Conservation (phyloP, 2,888 invertebrate genomes). For the Heteropelma amictum region DNA sequence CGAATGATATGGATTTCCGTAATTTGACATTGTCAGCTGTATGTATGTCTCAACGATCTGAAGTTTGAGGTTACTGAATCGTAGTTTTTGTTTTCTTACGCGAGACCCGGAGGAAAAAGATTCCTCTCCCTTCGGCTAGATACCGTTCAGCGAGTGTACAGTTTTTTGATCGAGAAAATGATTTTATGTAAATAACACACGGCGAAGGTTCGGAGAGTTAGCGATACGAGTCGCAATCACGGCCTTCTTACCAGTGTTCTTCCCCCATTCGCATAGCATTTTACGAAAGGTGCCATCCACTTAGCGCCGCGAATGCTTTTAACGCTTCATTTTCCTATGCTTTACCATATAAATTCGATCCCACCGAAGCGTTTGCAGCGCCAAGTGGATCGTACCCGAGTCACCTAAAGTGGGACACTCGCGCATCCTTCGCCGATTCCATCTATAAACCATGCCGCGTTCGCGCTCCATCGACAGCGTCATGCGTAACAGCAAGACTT, state of each 20-base stretch:
- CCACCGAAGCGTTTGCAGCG: too few species aligned
- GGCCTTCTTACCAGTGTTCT: slow-evolving; percentile 66
- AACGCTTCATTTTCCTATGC: too few species aligned
- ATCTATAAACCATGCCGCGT: slow-evolving; percentile 70
- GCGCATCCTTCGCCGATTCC: slow-evolving; percentile 75
- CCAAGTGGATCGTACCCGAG: too few species aligned
- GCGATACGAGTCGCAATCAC: slow-evolving; percentile 24
- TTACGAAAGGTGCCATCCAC: too few species aligned
- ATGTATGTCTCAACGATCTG: neutral
- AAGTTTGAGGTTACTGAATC: neutral
- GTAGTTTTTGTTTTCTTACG: neutral
- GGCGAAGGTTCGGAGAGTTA: slow-evolving; percentile 4
- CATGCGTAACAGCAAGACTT: neutral
- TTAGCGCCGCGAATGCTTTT: too few species aligned
- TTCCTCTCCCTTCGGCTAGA: slow-evolving; percentile 55
- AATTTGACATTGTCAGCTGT: neutral
- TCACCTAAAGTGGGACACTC: slow-evolving; percentile 73
- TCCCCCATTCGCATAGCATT: slow-evolving; percentile 69
- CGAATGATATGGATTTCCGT: too few species aligned
- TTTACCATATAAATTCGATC: too few species aligned
- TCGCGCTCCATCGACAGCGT: too few species aligned
- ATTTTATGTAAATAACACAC: neutral
- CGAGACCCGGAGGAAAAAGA: neutral
- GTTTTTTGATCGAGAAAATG: slow-evolving; percentile 55
- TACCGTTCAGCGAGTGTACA: slow-evolving; percentile 64